A percentile compares a stretch with the other conserved stretches of the same genome.
Conservation (phyloP, 1,140 invertebrate species). For the Drosophila paulistorum region DNA sequence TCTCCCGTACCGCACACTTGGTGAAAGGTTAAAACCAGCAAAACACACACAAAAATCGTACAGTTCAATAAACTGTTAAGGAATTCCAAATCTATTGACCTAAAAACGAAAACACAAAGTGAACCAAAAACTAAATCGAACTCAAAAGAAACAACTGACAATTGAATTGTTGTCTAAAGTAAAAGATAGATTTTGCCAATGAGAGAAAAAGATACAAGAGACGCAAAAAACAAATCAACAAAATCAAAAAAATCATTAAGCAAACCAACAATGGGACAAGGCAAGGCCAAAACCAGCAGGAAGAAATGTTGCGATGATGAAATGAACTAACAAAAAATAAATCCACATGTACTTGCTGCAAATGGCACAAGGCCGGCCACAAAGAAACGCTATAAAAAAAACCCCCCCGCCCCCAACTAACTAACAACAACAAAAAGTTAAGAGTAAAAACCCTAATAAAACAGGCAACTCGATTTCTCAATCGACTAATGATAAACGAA, state of each 20-base stretch:
- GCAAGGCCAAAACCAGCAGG: slow-evolving; percentile 72
- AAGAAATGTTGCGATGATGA: slow-evolving; percentile 46
- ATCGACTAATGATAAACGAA: not conserved
- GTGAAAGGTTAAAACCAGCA: slow-evolving; percentile 29
- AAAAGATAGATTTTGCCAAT: slow-evolving; percentile 15
- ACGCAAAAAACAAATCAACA: too few species aligned
- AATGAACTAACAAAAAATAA: not conserved
- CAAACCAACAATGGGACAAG: slow-evolving; percentile 40
- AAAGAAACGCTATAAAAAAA: not conserved
- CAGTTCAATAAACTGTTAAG: slow-evolving; percentile 71
- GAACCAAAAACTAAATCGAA: slow-evolving; percentile 25
- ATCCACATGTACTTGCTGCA: slow-evolving; percentile 6
- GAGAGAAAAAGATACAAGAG: slow-evolving; percentile 25
- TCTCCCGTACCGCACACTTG: not conserved
- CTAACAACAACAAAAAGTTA: slow-evolving; percentile 6
- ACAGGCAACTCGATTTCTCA: slow-evolving; percentile 9
- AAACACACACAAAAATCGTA: not conserved
- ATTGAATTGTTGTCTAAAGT: slow-evolving; percentile 32
- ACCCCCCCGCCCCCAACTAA: too few species aligned
- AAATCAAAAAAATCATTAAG: slow-evolving; percentile 59
- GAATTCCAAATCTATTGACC: slow-evolving; percentile 77
- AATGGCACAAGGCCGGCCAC: not conserved
- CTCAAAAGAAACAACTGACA: slow-evolving; percentile 44
- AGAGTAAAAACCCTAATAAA: slow-evolving; percentile 8
- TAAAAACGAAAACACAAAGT: slow-evolving; percentile 44